Evolutionary conservation across 2,113 vertebrate genomes (phyloP).

Genomic region (Toxotes chatareus): DNA sequence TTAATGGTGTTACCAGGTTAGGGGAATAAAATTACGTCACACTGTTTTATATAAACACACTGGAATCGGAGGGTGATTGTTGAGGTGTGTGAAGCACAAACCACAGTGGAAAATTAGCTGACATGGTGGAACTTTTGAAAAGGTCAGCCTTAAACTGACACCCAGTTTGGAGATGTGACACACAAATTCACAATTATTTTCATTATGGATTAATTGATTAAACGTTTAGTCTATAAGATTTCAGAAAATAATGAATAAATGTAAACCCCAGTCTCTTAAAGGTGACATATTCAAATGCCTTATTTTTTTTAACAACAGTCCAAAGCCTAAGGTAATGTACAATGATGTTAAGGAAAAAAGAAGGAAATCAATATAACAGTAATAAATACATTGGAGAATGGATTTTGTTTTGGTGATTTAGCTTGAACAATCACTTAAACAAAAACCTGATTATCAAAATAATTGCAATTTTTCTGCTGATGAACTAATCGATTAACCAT

Average conservation of each 20-base stretch:
- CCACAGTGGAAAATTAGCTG: not conserved
- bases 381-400: no score
- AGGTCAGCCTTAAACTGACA: not conserved
- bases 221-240: not conserved
- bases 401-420: not conserved
- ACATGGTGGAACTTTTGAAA: not conserved
- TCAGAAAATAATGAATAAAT: not conserved
- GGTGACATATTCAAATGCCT: not conserved
- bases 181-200: not conserved
- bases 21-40: constrained; percentile 35
- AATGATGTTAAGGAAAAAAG: not conserved
- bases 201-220: not conserved
- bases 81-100: constrained; percentile 4
- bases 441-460: not conserved
- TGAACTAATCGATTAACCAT: not conserved
- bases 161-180: not conserved
- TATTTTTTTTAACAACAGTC: no score
- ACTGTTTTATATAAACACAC: constrained; percentile 18
- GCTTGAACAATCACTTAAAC: not conserved
- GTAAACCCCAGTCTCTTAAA: not conserved
- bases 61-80: not conserved
- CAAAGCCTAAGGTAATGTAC: not conserved
- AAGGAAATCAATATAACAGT: no score
- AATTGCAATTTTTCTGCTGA: not conserved
- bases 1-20: constrained; percentile 30